phyloP scores from a whole-genome alignment of 2,888 invertebrate species.

The Hypselothyrea guttata region DNA sequence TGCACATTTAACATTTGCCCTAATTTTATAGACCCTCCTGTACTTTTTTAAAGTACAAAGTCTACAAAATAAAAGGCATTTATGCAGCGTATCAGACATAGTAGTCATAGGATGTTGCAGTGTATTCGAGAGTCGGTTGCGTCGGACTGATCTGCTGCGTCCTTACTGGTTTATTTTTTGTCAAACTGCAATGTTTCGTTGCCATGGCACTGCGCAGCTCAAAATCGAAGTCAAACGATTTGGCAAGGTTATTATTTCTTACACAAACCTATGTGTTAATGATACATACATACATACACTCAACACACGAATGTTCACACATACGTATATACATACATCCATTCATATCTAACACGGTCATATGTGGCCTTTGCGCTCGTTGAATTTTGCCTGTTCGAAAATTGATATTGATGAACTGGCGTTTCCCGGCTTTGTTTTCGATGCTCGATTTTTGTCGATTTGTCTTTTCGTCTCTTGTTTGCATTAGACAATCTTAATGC shows the following conservation, averaged over 20 bases:
- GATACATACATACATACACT: constrained; percentile 30
- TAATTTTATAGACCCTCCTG: too few relatives aligned
- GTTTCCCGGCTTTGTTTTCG: constrained; percentile 5
- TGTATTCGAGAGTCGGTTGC: too few relatives aligned
- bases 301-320: too few relatives aligned
- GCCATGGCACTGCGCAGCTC: constrained; percentile 33
- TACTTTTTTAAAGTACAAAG: too few relatives aligned
- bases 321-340: constrained; percentile 3
- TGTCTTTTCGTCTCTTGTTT: neutral
- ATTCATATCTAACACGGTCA: constrained; percentile 3
- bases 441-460: neutral
- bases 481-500: constrained; percentile 38
- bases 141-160: constrained; percentile 5
- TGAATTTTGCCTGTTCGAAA: constrained; percentile 25
- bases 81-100: too few relatives aligned
- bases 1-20: too few relatives aligned
- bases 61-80: too few relatives aligned
- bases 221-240: constrained; percentile 63
- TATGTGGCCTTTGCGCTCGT: constrained; percentile 29
- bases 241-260: constrained; percentile 72
- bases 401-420: constrained; percentile 43
- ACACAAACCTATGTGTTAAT: constrained; percentile 68
- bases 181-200: constrained; percentile 37
- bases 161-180: constrained; percentile 20
- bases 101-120: too few relatives aligned